Evolutionary conservation across 2,797 vertebrate species (phyloP).

Genomic region (Cygnus olor): DNA sequence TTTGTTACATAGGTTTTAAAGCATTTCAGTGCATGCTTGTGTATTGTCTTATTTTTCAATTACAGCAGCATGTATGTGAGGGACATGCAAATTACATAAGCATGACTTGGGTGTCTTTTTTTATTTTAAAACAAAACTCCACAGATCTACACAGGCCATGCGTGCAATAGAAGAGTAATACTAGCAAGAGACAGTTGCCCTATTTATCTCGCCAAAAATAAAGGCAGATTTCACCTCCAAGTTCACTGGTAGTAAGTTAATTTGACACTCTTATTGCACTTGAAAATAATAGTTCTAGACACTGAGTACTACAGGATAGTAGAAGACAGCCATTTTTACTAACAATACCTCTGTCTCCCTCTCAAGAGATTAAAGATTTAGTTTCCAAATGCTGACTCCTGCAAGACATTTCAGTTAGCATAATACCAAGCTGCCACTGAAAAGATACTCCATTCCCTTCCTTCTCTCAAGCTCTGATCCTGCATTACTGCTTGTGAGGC

Average conservation of each 20-base stretch:
- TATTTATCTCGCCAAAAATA: background rate
- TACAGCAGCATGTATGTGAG: background rate
- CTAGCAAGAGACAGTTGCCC: background rate
- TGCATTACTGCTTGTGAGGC: background rate
- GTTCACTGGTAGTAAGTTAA: background rate
- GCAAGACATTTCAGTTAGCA: background rate
- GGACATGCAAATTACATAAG: background rate
- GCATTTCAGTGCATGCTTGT: background rate
- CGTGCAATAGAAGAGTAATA: background rate
- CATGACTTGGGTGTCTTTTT: background rate
- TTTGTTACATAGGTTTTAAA: background rate
- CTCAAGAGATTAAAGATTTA: background rate
- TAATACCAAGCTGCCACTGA: background rate
- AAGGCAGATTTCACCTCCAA: background rate
- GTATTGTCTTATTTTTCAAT: background rate
- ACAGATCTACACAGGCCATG: background rate
- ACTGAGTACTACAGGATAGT: background rate
- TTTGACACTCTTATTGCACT: background rate
- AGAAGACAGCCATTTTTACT: background rate
- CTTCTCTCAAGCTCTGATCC: background rate
- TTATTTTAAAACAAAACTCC: background rate
- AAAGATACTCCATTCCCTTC: background rate
- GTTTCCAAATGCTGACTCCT: background rate
- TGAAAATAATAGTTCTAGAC: background rate
- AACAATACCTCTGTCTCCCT: background rate